These are phyloP conservation scores for Brachypodius melanocephalos DNA, from an alignment of 2,113 vertebrate genomes.

Conservation along the genomic window DNA sequence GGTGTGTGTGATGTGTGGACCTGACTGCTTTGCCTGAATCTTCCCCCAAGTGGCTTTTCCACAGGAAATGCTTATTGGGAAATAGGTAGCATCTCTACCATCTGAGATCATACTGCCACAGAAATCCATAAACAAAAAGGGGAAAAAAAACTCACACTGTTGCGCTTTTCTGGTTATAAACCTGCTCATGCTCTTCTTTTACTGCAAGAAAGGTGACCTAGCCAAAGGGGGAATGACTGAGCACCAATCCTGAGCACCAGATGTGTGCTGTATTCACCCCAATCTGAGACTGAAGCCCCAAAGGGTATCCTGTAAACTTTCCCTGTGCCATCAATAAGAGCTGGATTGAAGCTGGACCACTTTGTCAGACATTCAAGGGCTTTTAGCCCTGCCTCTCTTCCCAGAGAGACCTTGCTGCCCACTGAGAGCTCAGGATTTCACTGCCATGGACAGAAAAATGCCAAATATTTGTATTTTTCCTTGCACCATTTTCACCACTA, in stretches of 20 bases:
- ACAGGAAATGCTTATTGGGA: neutral
- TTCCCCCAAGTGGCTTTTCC: neutral
- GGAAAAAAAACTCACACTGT: accelerated
- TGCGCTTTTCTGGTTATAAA: neutral
- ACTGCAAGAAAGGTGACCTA: neutral
- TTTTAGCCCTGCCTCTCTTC: neutral
- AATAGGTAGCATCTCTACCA: neutral
- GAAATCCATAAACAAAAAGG: neutral
- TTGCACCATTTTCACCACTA: neutral
- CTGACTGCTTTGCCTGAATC: neutral
- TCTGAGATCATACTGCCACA: neutral
- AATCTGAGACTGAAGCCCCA: neutral
- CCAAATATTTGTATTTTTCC: neutral
- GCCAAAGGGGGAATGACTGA: neutral
- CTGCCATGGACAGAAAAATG: neutral
- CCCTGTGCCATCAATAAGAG: neutral
- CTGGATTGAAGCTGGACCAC: neutral
- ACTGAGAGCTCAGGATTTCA: neutral
- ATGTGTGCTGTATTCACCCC: neutral
- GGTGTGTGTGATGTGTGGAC: neutral
- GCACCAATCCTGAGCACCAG: neutral
- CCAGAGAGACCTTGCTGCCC: neutral
- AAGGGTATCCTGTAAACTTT: neutral
- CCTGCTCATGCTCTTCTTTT: neutral
- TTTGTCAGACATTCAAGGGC: neutral